Evolutionary conservation across 2,888 invertebrate species (phyloP).

Genomic region (Drosophila affinis): DNA sequence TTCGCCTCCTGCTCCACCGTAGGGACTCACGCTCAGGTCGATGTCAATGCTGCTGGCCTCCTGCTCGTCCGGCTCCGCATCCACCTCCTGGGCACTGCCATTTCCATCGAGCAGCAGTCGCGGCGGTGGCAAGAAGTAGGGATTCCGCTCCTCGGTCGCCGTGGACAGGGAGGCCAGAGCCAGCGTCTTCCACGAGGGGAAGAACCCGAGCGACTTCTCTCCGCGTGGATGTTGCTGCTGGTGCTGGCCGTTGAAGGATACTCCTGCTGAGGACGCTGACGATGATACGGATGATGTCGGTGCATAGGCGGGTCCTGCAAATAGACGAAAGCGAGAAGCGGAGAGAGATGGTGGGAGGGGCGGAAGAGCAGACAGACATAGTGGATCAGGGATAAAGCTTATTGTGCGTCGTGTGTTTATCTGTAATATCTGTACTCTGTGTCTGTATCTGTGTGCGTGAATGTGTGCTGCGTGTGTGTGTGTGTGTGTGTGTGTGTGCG

Average conservation of each 20-base stretch:
- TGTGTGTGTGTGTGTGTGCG: too few relatives aligned
- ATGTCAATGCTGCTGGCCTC: constrained; percentile 55
- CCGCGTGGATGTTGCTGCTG: constrained; percentile 55
- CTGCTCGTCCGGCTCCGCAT: constrained; percentile 20
- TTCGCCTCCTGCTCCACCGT: constrained; percentile 20
- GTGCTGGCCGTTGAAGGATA: constrained; percentile 30
- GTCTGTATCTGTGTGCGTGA: not conserved
- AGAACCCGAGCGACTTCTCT: constrained; percentile 79
- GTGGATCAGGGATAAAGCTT: constrained; percentile 2
- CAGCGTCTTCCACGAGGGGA: constrained; percentile 82
- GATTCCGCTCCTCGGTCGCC: constrained; percentile 60
- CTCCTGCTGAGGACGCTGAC: constrained; percentile 30
- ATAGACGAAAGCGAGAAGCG: constrained; percentile 23
- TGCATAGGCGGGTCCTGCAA: constrained; percentile 65
- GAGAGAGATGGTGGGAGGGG: constrained; percentile 8
- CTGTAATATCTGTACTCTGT: not conserved
- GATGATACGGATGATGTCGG: constrained; percentile 48
- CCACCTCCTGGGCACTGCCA: constrained; percentile 43
- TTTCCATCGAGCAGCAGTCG: constrained; percentile 70
- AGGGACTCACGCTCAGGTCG: constrained; percentile 56
- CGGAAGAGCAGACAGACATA: constrained; percentile 1
- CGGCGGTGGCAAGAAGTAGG: constrained; percentile 74
- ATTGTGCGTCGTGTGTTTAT: constrained; percentile 3
- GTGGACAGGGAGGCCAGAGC: constrained; percentile 79
- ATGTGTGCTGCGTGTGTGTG: constrained; percentile 5